A percentile compares a stretch with the other conserved stretches of the same genome.
Evolutionary conservation across 2,113 vertebrate species (phyloP).

Genomic region (Pteruthius melanotis): DNA sequence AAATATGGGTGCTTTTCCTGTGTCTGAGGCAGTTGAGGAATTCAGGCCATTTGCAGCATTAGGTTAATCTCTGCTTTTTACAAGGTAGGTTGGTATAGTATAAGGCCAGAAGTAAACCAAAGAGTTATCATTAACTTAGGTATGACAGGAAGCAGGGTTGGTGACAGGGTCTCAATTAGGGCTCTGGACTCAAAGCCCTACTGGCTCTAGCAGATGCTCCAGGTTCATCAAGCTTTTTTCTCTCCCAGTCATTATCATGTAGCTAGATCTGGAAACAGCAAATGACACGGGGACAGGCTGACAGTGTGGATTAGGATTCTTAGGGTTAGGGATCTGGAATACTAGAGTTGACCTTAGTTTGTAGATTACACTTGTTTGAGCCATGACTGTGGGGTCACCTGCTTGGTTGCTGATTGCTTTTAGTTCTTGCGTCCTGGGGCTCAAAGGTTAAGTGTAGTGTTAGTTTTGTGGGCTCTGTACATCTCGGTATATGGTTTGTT

Average conservation of each 20-base stretch:
- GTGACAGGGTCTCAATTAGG: accelerated
- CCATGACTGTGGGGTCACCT: not conserved
- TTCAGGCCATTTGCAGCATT: not conserved
- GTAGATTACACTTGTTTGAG: not conserved
- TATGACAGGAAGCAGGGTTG: not conserved
- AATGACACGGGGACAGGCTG: not conserved
- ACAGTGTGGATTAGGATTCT: not conserved
- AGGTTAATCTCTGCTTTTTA: not conserved
- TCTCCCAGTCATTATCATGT: not conserved
- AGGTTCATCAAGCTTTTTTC: not conserved
- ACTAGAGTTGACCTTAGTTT: not conserved
- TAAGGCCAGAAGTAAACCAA: not conserved
- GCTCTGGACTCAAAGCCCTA: not conserved
- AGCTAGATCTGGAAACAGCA: not conserved
- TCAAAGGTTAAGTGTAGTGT: not conserved
- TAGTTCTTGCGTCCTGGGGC: not conserved
- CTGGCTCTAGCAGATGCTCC: not conserved
- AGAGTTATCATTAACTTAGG: not conserved
- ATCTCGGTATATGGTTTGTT: not conserved
- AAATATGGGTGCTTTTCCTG: not conserved
- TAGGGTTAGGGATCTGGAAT: not conserved
- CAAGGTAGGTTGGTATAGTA: not conserved
- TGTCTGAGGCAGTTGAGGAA: not conserved
- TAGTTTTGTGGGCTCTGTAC: not conserved
- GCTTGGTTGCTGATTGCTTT: not conserved